Evolutionary conservation across 2,888 invertebrate genomes (phyloP).

Genomic region (Argynnis bischoffii): DNA sequence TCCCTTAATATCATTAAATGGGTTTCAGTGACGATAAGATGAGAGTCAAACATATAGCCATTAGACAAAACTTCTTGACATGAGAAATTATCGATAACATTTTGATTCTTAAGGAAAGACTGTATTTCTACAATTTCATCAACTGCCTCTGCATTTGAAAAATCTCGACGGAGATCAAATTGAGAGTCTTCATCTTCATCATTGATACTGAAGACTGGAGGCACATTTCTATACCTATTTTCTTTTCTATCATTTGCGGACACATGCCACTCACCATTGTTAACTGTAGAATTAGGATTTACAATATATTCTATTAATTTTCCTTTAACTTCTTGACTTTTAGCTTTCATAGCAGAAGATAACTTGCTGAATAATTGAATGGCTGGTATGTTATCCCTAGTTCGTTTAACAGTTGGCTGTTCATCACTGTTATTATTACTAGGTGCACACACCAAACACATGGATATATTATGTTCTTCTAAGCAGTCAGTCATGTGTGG

Average conservation of each 20-base stretch:
- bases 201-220: constrained; percentile 96
- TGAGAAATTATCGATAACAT: constrained; percentile 92
- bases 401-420: constrained; percentile 49
- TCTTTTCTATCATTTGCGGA: constrained; percentile 91
- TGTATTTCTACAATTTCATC: constrained; percentile 92
- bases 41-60: constrained; percentile 94
- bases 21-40: constrained; percentile 91
- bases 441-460: constrained; percentile 91
- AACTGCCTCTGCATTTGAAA: constrained; percentile 82
- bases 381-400: constrained; percentile 72
- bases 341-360: constrained; percentile 93
- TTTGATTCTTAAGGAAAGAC: constrained; percentile 90
- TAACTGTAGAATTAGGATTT: constrained; percentile 87
- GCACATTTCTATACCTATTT: constrained; percentile 94
- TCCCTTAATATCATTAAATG: constrained; percentile 94
- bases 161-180: constrained; percentile 60
- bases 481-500: constrained; percentile 91
- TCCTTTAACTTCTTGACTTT: constrained; percentile 95
- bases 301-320: constrained; percentile 96
- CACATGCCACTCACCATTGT: constrained; percentile 89
- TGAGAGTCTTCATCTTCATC: constrained; percentile 85
- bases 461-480: constrained; percentile 90
- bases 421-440: constrained; percentile 64
- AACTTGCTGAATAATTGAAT: constrained; percentile 91
- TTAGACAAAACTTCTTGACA: constrained; percentile 96